Conservation (phyloP, 2,113 vertebrate species). For the Oreotragus oreotragus region DNA sequence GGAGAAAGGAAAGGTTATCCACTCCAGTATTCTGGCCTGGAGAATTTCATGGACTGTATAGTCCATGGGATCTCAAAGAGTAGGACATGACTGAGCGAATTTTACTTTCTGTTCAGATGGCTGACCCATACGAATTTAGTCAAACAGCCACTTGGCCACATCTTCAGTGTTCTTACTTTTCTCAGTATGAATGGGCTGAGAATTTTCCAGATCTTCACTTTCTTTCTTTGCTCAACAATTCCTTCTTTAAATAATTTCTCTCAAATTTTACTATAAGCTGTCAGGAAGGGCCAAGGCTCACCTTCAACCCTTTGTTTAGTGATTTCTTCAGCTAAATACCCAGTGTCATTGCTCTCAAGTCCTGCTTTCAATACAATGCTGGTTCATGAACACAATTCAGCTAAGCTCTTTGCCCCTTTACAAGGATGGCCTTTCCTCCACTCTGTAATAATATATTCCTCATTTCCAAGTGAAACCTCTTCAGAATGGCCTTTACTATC, state of each 20-base stretch:
- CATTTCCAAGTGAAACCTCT: not conserved
- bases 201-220: not conserved
- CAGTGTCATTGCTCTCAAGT: not conserved
- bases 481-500: not conserved
- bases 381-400: not conserved
- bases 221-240: not conserved
- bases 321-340: not conserved
- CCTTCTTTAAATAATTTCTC: not conserved
- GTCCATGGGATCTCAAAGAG: not conserved
- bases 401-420: not conserved
- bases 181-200: not conserved
- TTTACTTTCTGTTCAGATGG: not conserved
- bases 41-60: not conserved
- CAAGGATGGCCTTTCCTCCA: not conserved
- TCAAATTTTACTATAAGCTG: not conserved
- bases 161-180: not conserved
- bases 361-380: not conserved
- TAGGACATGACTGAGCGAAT: fast-evolving
- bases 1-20: not conserved
- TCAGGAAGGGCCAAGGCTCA: not conserved
- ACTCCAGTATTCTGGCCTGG: not conserved
- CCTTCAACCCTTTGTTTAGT: not conserved
- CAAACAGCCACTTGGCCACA: not conserved
- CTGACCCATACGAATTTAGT: not conserved
- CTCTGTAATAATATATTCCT: not conserved